A percentile compares a stretch with the other conserved stretches of the same genome.
Evolutionary conservation across 2,113 vertebrate species (phyloP).

Genomic region (human): DNA sequence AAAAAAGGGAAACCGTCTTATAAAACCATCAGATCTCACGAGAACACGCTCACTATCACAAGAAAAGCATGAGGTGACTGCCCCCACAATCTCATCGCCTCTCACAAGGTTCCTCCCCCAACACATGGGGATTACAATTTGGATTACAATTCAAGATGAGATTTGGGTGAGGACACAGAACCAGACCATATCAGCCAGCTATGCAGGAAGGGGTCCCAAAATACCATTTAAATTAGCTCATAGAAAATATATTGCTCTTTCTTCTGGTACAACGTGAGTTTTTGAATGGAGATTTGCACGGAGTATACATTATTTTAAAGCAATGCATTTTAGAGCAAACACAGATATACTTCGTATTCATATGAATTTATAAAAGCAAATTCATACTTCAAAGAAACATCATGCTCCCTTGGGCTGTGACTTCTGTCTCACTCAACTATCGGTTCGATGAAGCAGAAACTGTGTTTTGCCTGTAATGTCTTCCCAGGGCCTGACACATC

Average conservation of each 20-base stretch:
- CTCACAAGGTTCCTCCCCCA: too few relatives aligned
- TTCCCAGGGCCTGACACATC: too few relatives aligned
- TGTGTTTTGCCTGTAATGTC: not conserved
- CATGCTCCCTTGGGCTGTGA: not conserved
- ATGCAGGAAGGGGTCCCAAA: fast-evolving
- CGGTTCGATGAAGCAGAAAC: not conserved
- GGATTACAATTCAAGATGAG: too few relatives aligned
- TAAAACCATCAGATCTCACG: too few relatives aligned
- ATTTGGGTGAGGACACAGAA: too few relatives aligned
- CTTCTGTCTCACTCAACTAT: not conserved
- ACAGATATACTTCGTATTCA: not conserved
- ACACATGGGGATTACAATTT: too few relatives aligned
- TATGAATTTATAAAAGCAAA: not conserved
- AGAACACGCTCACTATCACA: too few relatives aligned
- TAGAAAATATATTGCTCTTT: not conserved
- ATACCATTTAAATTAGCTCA: too few relatives aligned
- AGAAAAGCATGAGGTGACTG: too few relatives aligned
- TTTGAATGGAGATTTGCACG: not conserved
- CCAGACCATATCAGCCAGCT: too few relatives aligned
- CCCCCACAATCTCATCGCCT: too few relatives aligned
- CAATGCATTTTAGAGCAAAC: not conserved
- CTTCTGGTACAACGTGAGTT: not conserved
- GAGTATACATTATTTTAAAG: not conserved
- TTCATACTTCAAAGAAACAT: not conserved
- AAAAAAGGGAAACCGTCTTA: too few relatives aligned